phyloP scores from a whole-genome alignment of 2,797 vertebrate species.

The Coregonus suidteri region DNA sequence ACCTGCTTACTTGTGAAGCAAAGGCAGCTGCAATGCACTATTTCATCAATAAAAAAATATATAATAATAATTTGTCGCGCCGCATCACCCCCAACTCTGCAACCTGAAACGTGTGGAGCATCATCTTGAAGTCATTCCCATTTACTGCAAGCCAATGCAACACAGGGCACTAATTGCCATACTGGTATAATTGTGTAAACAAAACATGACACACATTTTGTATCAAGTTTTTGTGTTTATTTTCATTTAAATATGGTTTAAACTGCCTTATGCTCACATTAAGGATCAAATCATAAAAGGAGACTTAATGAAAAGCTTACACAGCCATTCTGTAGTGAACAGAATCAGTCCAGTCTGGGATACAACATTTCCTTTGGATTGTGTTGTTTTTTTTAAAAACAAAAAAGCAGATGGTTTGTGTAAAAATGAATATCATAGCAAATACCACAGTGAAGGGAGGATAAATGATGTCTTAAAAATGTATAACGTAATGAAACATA shows the following conservation, averaged over 20 bases:
- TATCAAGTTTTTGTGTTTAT: conserved; percentile 69
- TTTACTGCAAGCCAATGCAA: conserved; percentile 34
- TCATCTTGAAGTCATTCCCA: conserved; percentile 51
- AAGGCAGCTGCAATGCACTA: too few species aligned
- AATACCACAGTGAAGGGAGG: conserved; percentile 69
- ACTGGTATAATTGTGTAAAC: conserved; percentile 17
- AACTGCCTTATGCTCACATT: conserved; percentile 68
- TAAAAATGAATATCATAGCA: conserved; percentile 75
- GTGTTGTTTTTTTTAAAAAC: conserved; percentile 48
- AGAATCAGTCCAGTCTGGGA: conserved; percentile 62
- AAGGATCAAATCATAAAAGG: conserved; percentile 70
- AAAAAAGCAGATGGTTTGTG: conserved; percentile 73
- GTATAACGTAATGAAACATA: conserved; percentile 66
- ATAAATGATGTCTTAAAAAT: conserved; percentile 70
- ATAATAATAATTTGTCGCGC: too few species aligned
- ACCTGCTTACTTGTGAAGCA: too few species aligned
- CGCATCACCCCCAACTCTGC: too few species aligned
- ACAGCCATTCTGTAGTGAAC: conserved; percentile 59
- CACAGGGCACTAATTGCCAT: background rate
- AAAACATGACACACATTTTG: conserved; percentile 33
- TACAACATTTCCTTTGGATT: conserved; percentile 63
- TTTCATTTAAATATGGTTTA: conserved; percentile 73
- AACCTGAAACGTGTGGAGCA: background rate
- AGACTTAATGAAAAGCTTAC: conserved; percentile 69
- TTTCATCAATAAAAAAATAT: too few species aligned